A percentile compares a stretch with the other conserved stretches of the same genome.
These are phyloP conservation scores for Chironomus tentans DNA, from an alignment of 2,888 invertebrate species.

Conservation along the genomic window DNA sequence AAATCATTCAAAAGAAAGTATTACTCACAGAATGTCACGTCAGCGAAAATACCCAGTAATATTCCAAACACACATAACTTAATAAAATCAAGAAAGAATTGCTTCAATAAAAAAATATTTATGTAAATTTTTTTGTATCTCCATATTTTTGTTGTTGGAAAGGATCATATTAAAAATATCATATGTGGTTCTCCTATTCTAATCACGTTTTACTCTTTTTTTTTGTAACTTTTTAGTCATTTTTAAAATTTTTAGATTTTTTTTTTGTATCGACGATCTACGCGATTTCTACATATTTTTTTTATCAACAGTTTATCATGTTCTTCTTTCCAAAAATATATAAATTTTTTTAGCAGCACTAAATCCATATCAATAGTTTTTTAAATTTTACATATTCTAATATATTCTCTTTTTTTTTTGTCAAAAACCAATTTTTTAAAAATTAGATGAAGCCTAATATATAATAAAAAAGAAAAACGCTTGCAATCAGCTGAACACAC, in stretches of 20 bases:
- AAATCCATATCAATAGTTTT: neutral
- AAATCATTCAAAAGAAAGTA: no score
- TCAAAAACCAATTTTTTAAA: neutral
- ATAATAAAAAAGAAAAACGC: neutral
- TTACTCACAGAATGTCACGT: no score
- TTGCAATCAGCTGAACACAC: constrained; percentile 19
- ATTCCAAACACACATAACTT: no score
- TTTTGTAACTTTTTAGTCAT: neutral
- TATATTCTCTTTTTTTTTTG: no score
- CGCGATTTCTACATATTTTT: neutral
- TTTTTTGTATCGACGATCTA: neutral
- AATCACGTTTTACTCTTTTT: neutral
- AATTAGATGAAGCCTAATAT: neutral
- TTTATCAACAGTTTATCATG: neutral
- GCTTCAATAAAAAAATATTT: no score
- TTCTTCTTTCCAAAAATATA: neutral
- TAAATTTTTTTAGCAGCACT: neutral
- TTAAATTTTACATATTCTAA: no score
- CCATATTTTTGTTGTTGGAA: no score
- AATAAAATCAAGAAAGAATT: no score
- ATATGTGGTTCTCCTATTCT: neutral
- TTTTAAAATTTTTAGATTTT: neutral
- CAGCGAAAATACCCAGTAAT: no score
- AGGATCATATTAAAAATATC: neutral
- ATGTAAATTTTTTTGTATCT: no score